Evolutionary conservation across 2,113 vertebrate genomes (phyloP).

Genomic region (Nyctereutes procyonoides): DNA sequence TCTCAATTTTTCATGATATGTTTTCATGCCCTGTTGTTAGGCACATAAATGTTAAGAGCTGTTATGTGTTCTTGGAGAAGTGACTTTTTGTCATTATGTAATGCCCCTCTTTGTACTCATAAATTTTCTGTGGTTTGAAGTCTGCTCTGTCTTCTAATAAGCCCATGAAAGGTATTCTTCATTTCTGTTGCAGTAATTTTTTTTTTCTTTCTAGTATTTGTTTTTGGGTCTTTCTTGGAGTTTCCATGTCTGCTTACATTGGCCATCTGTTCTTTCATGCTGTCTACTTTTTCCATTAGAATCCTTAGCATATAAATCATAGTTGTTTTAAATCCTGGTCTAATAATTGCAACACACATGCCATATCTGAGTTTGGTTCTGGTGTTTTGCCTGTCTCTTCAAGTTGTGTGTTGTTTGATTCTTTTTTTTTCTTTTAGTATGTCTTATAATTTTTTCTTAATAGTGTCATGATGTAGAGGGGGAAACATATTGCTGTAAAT

Average conservation of each 20-base stretch:
- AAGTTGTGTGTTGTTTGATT: neutral
- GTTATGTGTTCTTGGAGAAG: neutral
- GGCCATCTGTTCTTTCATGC: neutral
- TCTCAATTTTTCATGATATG: neutral
- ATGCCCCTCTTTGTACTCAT: neutral
- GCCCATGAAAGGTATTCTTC: neutral
- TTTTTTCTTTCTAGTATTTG: neutral
- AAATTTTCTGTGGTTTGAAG: neutral
- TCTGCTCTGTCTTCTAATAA: neutral
- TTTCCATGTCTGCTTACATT: neutral
- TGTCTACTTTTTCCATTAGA: neutral
- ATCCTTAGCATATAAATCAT: neutral
- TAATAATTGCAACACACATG: neutral
- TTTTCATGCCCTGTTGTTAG: neutral
- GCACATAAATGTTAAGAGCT: neutral
- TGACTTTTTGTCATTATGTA: neutral
- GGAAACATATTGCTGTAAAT: neutral
- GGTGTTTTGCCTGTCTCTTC: neutral
- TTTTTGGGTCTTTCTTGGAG: neutral
- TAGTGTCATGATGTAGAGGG: neutral
- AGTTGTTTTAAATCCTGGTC: neutral
- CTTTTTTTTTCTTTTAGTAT: neutral
- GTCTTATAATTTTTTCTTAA: neutral
- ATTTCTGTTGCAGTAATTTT: neutral
- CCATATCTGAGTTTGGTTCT: neutral